Evolutionary conservation across 2,113 vertebrate species (phyloP), one percentile per base, ranked within the genome.

Genomic region (Globicephala melas): DNA sequence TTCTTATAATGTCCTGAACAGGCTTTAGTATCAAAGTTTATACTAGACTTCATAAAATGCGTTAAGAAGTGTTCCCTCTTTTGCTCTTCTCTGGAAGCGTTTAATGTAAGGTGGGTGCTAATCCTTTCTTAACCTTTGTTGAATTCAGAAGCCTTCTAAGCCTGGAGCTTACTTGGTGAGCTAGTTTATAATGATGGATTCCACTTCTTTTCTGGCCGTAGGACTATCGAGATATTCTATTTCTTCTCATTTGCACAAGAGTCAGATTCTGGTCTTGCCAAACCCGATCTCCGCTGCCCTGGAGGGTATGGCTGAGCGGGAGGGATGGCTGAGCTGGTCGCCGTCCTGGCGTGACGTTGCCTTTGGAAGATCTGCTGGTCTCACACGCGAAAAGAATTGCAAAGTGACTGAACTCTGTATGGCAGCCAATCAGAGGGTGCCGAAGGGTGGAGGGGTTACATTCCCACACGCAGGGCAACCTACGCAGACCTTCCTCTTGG

Each of bases 401-500:
- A 20, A 71, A 38, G 53, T 0, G 2, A 25, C 36, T 38, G 9
- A 50, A 33, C 15, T 38, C 76, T 18, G n/a, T 2, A 5, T 31
- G 73, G 31, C 3, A 8, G 62, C 6, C 3, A 8, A 28, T 44
- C 47, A 0, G 5, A 47, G 73, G 65, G n/a, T 17, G 31, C 31
- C 2, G 3, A 9, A 20, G 65, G 3, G 63, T 26, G 25, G 41
- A 62, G 26, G 26, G 0, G 23, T 31, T 11, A 0, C 6, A 8
- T 17, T 14, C 67, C 23, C 20, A 5, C 38, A 3, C 23, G 1
- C 33, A 5, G 28, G 4, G 5, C n/a, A 6, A 3, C n/a, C 38
- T 79, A 44, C 58, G 65, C 20, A 44, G 38, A 17, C 10, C 36
- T 26, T 11, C 77, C 50, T 26, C 12, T 15, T 20, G 7, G 5